Percentiles rank a stretch among this genome's conserved stretches.
phyloP scores from a whole-genome alignment of 2,888 invertebrate genomes.

The Pharmacophagus antenor region DNA sequence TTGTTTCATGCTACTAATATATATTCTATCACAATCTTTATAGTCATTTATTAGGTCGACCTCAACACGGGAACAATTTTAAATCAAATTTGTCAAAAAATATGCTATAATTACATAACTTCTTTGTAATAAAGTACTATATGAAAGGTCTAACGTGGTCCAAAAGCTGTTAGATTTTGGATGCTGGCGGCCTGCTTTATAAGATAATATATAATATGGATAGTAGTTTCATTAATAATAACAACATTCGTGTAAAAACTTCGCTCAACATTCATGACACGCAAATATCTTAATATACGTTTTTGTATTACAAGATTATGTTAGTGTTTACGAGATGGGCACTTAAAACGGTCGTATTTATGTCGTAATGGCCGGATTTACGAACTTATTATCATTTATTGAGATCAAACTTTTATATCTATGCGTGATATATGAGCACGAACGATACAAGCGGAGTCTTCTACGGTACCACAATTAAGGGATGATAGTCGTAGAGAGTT shows the following conservation, averaged over 20 bases:
- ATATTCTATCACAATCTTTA: too few relatives aligned
- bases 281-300: neutral
- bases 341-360: conserved; percentile 10
- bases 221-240: neutral
- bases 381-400: conserved; percentile 15
- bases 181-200: too few relatives aligned
- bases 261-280: neutral
- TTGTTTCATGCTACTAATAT: too few relatives aligned
- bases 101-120: too few relatives aligned
- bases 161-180: too few relatives aligned
- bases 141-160: too few relatives aligned
- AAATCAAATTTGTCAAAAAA: too few relatives aligned
- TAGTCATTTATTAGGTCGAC: too few relatives aligned
- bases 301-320: conserved; percentile 7
- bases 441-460: neutral
- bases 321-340: conserved; percentile 14
- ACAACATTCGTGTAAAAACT: neutral
- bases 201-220: too few relatives aligned
- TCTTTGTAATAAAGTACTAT: too few relatives aligned
- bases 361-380: conserved; percentile 6
- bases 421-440: neutral
- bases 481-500: too few relatives aligned
- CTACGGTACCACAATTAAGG: neutral
- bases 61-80: too few relatives aligned
- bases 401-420: neutral